Evolutionary conservation across 2,113 vertebrate species (phyloP).

Genomic region (Sitta europaea): DNA sequence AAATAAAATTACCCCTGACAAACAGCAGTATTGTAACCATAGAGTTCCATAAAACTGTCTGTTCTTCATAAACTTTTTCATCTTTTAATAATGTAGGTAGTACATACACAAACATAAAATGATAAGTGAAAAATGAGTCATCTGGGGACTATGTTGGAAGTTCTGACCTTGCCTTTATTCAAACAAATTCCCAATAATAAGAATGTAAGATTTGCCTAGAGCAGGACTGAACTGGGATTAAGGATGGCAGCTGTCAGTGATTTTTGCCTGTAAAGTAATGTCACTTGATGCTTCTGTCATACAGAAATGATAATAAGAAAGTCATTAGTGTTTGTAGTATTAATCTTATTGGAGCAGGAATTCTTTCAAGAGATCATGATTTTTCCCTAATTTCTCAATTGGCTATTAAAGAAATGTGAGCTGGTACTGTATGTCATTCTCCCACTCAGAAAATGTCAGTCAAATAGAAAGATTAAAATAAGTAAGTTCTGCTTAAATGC

Average conservation of each 20-base stretch:
- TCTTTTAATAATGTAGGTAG: neutral
- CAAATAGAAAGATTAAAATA: constrained; percentile 26
- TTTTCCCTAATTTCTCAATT: constrained; percentile 42
- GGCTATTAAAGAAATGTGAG: constrained; percentile 18
- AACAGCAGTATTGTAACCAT: fast-evolving
- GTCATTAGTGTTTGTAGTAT: constrained; percentile 5
- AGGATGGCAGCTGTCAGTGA: neutral
- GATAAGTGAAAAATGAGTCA: neutral
- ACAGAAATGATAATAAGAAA: constrained; percentile 2
- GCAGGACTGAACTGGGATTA: neutral
- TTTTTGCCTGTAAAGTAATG: constrained; percentile 2
- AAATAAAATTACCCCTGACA: neutral
- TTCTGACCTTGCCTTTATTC: neutral
- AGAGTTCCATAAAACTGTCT: neutral
- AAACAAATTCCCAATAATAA: neutral
- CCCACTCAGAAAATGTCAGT: constrained; percentile 23
- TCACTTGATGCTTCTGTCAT: constrained; percentile 6
- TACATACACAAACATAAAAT: neutral
- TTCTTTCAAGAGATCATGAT: constrained; percentile 17
- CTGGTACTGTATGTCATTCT: neutral
- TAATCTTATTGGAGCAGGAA: constrained; percentile 20
- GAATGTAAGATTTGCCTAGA: neutral
- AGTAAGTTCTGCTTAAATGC: neutral
- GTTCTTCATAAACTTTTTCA: neutral
- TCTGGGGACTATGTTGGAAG: neutral